Evolutionary conservation across 2,888 invertebrate genomes (phyloP), one percentile per base, ranked within the genome.

Genomic region (Stenichneumon culpator): DNA sequence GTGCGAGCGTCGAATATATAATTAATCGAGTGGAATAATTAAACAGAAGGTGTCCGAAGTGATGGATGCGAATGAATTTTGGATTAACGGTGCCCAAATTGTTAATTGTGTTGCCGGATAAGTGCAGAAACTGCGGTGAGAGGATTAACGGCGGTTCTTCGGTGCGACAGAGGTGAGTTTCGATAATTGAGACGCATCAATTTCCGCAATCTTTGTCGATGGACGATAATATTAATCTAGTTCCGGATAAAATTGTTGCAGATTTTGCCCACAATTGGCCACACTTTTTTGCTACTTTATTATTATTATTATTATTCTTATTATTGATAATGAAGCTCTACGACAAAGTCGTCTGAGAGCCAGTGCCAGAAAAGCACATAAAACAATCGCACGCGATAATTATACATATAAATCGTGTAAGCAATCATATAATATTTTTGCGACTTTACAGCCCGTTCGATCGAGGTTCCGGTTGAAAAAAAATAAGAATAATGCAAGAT

Each of bases 31-130:
- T 57, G 57, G 14, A 57, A 22, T 57, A 57, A 57, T 47, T 16
- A 16, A 47, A 47, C 3, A 11, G 14, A 16, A 16, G 14, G 57
- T 57, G 57, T 25, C 57, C 7, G 25, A 22, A 25, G 57, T 57
- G 57, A 57, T 57, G 57, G 57, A 57, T 57, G 57, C 57, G 57
- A 57, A 57, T 14, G 57, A 22, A 57, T 57, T 25, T 25, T 57
- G 57, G 57, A 57, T 57, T 57, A 57, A 57, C 25, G 22, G 25
- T 57, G 57, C 9, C 4, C 57, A n/a, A 57, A 22, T 14, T 22
- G 14, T 25, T 25, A 57, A 57, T 25, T 57, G 57, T 57, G 57
- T 57, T 25, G 25, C 14, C 25, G 11, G 25, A 57, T 11, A 25
- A 57, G 22, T 57, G 57, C 57, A 25, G 22, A 11, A 25, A 25